Evolutionary conservation across 2,797 vertebrate species (phyloP).

Genomic region (Tenualosa thibaudeaui): DNA sequence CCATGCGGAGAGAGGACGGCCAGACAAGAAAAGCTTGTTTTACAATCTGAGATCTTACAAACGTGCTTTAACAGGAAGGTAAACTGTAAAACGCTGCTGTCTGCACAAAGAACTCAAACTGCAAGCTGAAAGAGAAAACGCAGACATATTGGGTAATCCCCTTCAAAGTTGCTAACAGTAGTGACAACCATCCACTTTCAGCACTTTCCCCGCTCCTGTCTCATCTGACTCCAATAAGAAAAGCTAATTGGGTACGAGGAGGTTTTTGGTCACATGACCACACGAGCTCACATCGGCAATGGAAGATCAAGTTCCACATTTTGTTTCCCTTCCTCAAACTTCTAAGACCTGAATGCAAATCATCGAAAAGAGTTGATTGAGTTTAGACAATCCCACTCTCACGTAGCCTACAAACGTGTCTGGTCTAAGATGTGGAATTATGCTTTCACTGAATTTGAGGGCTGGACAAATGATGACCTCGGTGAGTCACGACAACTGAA

Average conservation of each 20-base stretch:
- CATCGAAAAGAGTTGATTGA: not conserved
- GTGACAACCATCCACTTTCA: not conserved
- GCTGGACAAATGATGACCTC: not conserved
- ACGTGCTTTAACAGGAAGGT: too few relatives aligned
- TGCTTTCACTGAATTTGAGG: not conserved
- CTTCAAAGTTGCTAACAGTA: not conserved
- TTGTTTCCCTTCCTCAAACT: not conserved
- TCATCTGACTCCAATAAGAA: slow-evolving; percentile 54
- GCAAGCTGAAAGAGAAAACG: not conserved
- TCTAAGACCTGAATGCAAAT: not conserved
- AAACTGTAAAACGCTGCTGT: not conserved
- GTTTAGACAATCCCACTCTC: not conserved
- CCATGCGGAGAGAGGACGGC: too few relatives aligned
- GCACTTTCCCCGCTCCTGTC: slow-evolving; percentile 8
- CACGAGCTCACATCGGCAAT: not conserved
- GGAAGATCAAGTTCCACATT: slow-evolving; percentile 1
- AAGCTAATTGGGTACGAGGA: slow-evolving; percentile 34
- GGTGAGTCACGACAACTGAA: not conserved
- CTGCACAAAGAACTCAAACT: not conserved
- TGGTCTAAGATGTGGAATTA: not conserved
- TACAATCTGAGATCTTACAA: too few relatives aligned
- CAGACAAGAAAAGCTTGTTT: too few relatives aligned
- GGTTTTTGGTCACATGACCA: slow-evolving; percentile 51
- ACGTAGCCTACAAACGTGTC: not conserved
- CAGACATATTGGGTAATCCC: not conserved